phyloP scores from a whole-genome alignment of 2,797 vertebrate genomes.

The Lepilemur septentrionalis region DNA sequence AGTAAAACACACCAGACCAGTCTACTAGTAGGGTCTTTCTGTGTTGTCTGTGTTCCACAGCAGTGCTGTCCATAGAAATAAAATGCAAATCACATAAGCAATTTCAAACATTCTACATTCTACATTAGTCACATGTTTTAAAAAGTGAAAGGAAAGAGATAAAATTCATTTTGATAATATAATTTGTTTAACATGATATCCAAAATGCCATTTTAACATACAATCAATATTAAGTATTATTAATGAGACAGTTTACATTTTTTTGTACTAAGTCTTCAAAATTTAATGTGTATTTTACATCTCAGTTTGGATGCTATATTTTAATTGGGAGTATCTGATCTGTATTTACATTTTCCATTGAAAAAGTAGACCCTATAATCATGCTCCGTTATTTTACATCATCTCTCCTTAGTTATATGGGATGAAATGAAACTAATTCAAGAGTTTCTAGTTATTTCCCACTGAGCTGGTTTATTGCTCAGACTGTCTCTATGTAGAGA shows the following conservation, averaged over 20 bases:
- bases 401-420: background rate
- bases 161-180: background rate
- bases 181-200: conserved; percentile 2
- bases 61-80: background rate
- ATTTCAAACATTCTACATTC: background rate
- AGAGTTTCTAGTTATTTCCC: background rate
- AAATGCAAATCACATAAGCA: background rate
- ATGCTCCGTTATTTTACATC: background rate
- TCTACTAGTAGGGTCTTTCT: background rate
- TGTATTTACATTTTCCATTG: background rate
- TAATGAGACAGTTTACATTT: background rate
- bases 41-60: background rate
- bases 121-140: background rate
- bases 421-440: no score
- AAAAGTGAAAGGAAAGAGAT: background rate
- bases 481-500: accelerated
- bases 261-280: background rate
- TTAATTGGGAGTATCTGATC: background rate
- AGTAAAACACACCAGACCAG: background rate
- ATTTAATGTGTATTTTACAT: background rate
- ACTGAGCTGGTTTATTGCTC: background rate
- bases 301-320: background rate
- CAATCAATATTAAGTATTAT: background rate
- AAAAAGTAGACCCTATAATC: background rate
- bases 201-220: background rate